Conservation (phyloP, 1,140 invertebrate species). For the Sogatella furcifera region DNA sequence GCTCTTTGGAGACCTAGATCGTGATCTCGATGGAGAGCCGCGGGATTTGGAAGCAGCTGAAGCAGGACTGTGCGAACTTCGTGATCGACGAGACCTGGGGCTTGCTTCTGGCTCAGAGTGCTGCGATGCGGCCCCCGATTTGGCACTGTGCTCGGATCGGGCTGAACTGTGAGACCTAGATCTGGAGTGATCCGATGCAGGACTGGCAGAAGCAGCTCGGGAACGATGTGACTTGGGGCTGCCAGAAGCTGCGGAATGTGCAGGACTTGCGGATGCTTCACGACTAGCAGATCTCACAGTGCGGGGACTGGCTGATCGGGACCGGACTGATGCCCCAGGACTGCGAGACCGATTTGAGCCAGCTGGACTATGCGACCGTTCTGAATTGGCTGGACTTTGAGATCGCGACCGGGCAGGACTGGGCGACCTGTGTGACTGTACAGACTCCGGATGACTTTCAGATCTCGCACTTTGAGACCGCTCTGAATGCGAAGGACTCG, state of each 20-base stretch:
- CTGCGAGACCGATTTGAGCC: constrained; percentile 4
- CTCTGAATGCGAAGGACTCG: background rate
- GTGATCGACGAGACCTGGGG: constrained; percentile 13
- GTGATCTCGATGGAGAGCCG: constrained; percentile 12
- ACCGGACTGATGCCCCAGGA: background rate
- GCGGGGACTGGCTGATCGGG: constrained; percentile 1
- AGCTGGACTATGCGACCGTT: constrained; percentile 11
- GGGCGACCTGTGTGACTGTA: constrained; percentile 24
- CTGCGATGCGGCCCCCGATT: constrained; percentile 33
- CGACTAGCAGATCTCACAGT: constrained; percentile 1
- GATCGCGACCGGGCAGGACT: constrained; percentile 15
- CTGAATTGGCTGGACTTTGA: constrained; percentile 16
- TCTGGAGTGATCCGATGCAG: constrained; percentile 2
- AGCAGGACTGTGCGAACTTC: constrained; percentile 19
- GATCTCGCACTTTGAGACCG: background rate
- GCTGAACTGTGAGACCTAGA: background rate
- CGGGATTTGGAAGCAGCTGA: constrained; percentile 20
- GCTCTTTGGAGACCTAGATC: constrained; percentile 20
- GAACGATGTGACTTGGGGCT: constrained; percentile 8
- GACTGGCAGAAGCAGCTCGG: constrained; percentile 3
- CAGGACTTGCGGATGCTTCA: background rate
- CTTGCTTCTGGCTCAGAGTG: constrained; percentile 17
- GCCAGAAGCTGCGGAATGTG: constrained; percentile 6
- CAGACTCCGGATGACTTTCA: background rate
- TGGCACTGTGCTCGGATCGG: constrained; percentile 27